Base-by-base conservation (phyloP, 1,140 invertebrate genomes). In the Elymnias hypermnestra region DNA sequence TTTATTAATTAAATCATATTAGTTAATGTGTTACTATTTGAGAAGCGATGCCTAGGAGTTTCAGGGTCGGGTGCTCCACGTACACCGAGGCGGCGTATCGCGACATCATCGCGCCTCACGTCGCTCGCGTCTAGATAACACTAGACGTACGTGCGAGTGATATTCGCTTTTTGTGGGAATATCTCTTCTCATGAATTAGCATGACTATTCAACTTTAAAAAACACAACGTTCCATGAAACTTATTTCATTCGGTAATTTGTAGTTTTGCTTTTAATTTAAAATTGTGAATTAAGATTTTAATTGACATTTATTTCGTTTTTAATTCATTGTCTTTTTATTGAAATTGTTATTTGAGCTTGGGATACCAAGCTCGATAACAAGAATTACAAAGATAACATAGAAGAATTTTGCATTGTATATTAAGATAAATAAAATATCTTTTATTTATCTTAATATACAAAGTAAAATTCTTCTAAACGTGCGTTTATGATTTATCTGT, bases 161-260 rank as follows among this genome's bases (percentile, higher is more conserved):
- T 64, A 57, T 61, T 57, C 38, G 52, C 52, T 49, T 50, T 47
- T 57, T 63, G 60, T 64, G 57, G 57, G 54, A 64, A 63, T 52
- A 56, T 44, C 23, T 59, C 46, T 55, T 54, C 48, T 48, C 26
- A 54, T 57, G 41, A 61, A 57, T 52, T 62, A 52, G 23, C 46
- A 49, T 46, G 15, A 17, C 17, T 14, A 39, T 49, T 19, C 29
- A 37, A 23, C 33, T 26, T 7, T 15, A 33, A 33, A 33, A 33
- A 17, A 33, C 2, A 17, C 31, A 17, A 17, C 5, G 26, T 6
- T 3, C 5, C 5, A 13, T 29, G 3, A 1, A 9, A 0, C 3
- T 26, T 26, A 9, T 8, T 22, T 6, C 21, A 6, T 22, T 6
- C 21, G 21, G 1, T 26, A n/a, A n/a, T n/a, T n/a, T n/a, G n/a